These are phyloP conservation scores for Acanthococcus lagerstroemiae DNA, from an alignment of 2,888 invertebrate species.

Conservation along the genomic window DNA sequence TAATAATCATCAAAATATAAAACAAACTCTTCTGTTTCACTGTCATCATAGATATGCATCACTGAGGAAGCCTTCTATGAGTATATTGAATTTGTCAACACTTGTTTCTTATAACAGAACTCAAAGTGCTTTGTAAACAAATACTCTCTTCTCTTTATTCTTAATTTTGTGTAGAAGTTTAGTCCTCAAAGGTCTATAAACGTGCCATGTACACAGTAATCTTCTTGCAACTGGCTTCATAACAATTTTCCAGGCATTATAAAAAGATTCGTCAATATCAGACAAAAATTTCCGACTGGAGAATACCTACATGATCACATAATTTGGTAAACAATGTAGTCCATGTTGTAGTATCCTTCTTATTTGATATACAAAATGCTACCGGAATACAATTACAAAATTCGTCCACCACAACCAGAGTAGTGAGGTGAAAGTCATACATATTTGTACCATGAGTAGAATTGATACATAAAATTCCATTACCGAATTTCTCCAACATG, in stretches of 20 bases:
- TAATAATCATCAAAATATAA: slow-evolving; percentile 33
- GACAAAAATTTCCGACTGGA: slow-evolving; percentile 36
- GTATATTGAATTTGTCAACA: not conserved
- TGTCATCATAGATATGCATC: not conserved
- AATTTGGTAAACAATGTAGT: slow-evolving; percentile 32
- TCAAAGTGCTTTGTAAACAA: slow-evolving; percentile 9
- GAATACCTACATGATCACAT: slow-evolving; percentile 23
- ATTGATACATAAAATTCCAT: not conserved
- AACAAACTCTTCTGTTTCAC: slow-evolving; percentile 33
- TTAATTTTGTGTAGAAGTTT: not conserved
- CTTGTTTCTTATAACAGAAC: slow-evolving; percentile 9
- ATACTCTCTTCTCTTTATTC: slow-evolving; percentile 2
- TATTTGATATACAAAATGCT: slow-evolving; percentile 35
- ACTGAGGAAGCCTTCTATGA: not conserved
- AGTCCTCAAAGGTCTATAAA: slow-evolving; percentile 35
- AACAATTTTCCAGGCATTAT: slow-evolving; percentile 35
- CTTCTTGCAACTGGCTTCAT: slow-evolving; percentile 33
- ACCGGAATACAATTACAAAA: slow-evolving; percentile 35
- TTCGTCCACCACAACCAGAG: slow-evolving; percentile 34
- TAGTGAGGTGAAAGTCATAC: slow-evolving; percentile 22
- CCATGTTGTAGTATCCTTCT: slow-evolving; percentile 31
- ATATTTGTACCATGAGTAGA: slow-evolving; percentile 1
- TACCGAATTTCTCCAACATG: not conserved
- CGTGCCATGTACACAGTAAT: slow-evolving; percentile 38
- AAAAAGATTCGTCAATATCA: slow-evolving; percentile 36